Base-by-base conservation (phyloP, 2,888 invertebrate species). In the Melikaiella ostensackeni region DNA sequence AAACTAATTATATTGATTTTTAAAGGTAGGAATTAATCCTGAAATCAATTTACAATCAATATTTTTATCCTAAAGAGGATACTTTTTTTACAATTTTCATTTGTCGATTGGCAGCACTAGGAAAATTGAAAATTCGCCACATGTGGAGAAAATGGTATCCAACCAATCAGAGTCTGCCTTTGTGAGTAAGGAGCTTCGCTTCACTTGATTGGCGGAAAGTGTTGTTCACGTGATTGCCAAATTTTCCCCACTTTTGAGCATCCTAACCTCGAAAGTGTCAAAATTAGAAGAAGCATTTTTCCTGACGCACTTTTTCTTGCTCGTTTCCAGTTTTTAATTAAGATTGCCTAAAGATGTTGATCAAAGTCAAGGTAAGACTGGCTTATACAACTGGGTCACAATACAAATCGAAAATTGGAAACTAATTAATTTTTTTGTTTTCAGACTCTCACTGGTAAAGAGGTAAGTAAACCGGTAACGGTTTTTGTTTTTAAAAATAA, bases 361-460 rank as follows among this genome's bases (percentile, higher is more conserved):
- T 96, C 89, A 96, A 96, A 94, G 96, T 96, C 42, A 96, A 96
- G 94, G 96, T 96, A 92, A 92, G 89, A 82, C 77, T 79, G 76
- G 85, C 77, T 19, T 59, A 8, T 64, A 77, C 16, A 35, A 46
- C 5, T 9, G 9, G 63, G 63, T 33, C 77, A 21, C 59, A 64
- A 66, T 33, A 27, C 62, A 73, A 75, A 27, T 24, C 74, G 30
- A 75, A 24, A 66, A 27, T 81, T 77, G 66, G 76, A 81, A 21
- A 74, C 82, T 50, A 55, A 79, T 84, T 78, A 50, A 78, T 84
- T 83, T 79, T 79, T 82, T 86, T 82, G 80, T 86, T 91, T 93
- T 79, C 92, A 97, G 97, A 97, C 97, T 75, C 94, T 97, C 83
- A 97, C 97, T 77, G 97, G 97, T 78, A 97, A 97, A 93, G 97